A percentile compares a stretch with the other conserved stretches of the same genome.
Evolutionary conservation across 2,888 invertebrate genomes (phyloP).

Genomic region (Ochropacha duplaris): DNA sequence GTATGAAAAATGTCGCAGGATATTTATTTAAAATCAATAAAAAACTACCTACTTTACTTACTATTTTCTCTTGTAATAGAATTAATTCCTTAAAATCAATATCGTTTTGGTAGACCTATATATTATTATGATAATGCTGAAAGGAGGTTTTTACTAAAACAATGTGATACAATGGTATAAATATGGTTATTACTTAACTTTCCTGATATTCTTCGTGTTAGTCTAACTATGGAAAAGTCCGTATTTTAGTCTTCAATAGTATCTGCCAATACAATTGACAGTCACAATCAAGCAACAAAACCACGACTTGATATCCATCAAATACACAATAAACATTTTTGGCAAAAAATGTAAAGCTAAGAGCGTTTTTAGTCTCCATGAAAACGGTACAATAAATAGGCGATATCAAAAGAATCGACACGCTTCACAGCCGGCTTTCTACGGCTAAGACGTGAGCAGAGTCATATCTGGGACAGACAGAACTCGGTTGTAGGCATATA

Average conservation of each 20-base stretch:
- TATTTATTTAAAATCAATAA: no score
- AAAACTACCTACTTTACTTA: no score
- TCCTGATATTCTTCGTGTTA: no score
- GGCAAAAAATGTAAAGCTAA: not conserved
- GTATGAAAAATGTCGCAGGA: no score
- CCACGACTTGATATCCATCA: not conserved
- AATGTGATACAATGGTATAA: no score
- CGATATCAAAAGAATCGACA: constrained; percentile 26
- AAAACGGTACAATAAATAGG: constrained; percentile 22
- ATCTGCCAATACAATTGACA: not conserved
- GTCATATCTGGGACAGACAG: constrained; percentile 45
- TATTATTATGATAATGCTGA: no score
- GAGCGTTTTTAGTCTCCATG: constrained; percentile 3
- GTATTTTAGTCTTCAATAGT: not conserved
- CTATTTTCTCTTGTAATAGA: no score
- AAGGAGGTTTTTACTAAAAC: no score
- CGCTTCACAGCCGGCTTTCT: constrained; percentile 57
- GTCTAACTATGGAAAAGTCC: no score
- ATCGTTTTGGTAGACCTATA: no score
- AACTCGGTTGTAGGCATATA: constrained; percentile 41
- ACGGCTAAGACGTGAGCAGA: constrained; percentile 25
- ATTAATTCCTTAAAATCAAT: no score
- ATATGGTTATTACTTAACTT: no score
- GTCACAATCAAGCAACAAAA: not conserved
- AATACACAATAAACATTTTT: not conserved